These are phyloP conservation scores for Bubo scandiacus DNA, from an alignment of 2,113 vertebrate genomes.

Conservation along the genomic window DNA sequence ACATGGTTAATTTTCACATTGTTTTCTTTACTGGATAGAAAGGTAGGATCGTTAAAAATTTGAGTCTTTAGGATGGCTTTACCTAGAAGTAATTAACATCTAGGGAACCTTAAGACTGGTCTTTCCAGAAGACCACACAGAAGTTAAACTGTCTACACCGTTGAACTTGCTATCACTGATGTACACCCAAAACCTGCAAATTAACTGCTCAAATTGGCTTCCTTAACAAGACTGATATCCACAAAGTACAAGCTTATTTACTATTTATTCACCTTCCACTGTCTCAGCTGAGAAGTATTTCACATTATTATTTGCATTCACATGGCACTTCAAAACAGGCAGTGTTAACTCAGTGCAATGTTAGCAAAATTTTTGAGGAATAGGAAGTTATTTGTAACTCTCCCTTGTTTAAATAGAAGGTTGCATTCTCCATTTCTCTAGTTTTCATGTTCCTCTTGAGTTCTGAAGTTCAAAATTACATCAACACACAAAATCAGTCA, in stretches of 20 bases:
- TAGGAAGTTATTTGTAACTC: background rate
- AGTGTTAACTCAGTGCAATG: background rate
- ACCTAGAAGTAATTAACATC: background rate
- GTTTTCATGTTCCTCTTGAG: background rate
- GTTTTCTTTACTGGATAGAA: background rate
- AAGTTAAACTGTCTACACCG: background rate
- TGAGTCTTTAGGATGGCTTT: background rate
- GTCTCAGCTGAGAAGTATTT: background rate
- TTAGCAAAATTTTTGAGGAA: background rate
- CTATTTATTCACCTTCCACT: background rate
- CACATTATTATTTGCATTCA: background rate
- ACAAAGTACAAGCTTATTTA: background rate
- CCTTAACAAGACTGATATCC: background rate
- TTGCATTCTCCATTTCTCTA: background rate
- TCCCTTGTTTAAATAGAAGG: background rate
- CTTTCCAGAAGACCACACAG: background rate
- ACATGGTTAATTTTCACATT: background rate
- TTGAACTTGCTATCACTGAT: background rate
- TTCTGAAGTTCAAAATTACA: background rate
- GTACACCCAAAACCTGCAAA: background rate
- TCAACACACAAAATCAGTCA: background rate
- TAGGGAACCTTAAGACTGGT: background rate
- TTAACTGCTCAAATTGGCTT: background rate
- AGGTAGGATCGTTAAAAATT: background rate
- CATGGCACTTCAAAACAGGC: background rate